These are phyloP conservation scores for Benitochromis conjunctus DNA, from an alignment of 2,113 vertebrate species.

Conservation along the genomic window DNA sequence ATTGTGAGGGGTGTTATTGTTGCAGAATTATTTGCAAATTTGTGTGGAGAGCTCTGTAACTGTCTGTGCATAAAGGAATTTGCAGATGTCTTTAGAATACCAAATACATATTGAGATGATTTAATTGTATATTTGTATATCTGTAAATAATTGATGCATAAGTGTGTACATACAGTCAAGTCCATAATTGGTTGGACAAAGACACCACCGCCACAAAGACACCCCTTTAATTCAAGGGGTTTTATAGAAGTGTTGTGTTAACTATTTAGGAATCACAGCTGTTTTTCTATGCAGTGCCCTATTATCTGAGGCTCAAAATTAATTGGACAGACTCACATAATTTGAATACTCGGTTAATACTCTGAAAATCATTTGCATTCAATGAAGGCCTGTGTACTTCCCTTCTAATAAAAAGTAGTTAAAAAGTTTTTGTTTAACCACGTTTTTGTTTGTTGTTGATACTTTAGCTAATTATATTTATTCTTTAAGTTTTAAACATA, in stretches of 20 bases:
- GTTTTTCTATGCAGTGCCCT: not conserved
- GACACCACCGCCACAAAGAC: not conserved
- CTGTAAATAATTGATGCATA: not conserved
- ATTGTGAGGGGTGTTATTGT: not conserved
- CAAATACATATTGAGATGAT: not conserved
- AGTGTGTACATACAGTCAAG: not conserved
- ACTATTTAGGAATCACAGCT: not conserved
- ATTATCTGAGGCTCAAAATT: not conserved
- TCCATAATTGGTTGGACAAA: not conserved
- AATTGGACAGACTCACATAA: not conserved
- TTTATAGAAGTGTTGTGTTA: not conserved
- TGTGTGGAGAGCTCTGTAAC: not conserved
- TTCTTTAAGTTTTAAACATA: not conserved
- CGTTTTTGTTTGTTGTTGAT: not conserved
- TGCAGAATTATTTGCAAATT: not conserved
- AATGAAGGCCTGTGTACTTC: not conserved
- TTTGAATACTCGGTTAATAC: not conserved
- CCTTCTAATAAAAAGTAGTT: not conserved
- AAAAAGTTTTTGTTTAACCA: not conserved
- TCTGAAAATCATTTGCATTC: not conserved
- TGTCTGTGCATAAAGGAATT: not conserved
- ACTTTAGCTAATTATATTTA: not conserved
- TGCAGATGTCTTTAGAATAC: not conserved
- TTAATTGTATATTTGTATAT: not conserved
- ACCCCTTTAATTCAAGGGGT: not conserved